Evolutionary conservation across 53 echinoderm and acorn worm genomes (phyloP).

Genomic region (Holothuria scabra): DNA sequence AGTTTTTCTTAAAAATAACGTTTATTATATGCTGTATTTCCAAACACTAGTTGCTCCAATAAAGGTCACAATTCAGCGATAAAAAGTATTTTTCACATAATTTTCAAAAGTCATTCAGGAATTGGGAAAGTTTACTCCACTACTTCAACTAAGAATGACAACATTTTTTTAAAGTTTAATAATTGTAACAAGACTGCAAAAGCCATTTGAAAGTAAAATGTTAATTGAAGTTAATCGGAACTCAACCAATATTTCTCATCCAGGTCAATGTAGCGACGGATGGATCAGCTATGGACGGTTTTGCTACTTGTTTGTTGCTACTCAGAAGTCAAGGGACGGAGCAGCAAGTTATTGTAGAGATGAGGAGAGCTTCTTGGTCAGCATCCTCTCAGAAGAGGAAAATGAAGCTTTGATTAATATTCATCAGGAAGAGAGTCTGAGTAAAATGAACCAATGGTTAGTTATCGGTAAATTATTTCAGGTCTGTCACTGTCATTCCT

Average conservation of each 20-base stretch:
- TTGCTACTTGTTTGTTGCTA: background rate
- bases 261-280: background rate
- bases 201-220: too few relatives aligned
- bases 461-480: background rate
- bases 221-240: too few relatives aligned
- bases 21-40: too few relatives aligned
- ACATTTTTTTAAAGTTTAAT: too few relatives aligned
- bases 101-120: too few relatives aligned
- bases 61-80: too few relatives aligned
- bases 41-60: too few relatives aligned
- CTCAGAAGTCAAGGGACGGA: constrained; percentile 5
- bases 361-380: background rate
- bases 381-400: constrained; percentile 11
- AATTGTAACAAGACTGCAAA: too few relatives aligned
- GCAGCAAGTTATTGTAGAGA: background rate
- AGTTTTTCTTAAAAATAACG: too few relatives aligned
- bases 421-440: background rate
- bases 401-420: background rate
- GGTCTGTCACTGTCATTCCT: background rate
- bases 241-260: background rate
- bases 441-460: background rate
- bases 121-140: too few relatives aligned
- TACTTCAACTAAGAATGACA: too few relatives aligned
- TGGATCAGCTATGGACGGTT: background rate
- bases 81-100: too few relatives aligned